These are phyloP conservation scores for Enteromius mattozi DNA, from an alignment of 2,797 vertebrate genomes.

Conservation along the genomic window DNA sequence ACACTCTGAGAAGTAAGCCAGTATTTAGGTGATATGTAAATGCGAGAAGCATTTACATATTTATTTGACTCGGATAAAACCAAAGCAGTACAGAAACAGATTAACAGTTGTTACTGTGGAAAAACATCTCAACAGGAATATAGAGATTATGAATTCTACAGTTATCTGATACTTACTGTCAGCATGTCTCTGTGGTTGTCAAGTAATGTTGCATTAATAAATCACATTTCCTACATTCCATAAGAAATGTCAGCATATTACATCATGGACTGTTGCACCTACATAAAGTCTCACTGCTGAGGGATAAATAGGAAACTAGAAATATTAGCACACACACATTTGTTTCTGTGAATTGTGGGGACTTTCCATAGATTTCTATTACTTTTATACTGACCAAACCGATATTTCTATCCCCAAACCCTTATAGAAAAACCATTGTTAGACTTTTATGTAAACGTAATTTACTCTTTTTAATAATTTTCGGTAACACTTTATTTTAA, in stretches of 20 bases:
- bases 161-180: background rate
- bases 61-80: background rate
- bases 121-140: background rate
- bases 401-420: no score
- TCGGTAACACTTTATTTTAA: no score
- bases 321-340: background rate
- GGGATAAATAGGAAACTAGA: background rate
- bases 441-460: no score
- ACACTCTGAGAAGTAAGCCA: background rate
- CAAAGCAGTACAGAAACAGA: background rate
- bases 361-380: no score
- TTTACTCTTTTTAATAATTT: no score
- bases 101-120: background rate
- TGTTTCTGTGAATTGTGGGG: no score
- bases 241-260: background rate
- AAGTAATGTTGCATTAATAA: background rate
- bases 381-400: no score
- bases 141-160: background rate
- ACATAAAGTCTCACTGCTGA: background rate
- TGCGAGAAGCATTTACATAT: background rate
- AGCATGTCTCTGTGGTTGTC: background rate
- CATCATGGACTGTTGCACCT: background rate
- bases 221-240: background rate
- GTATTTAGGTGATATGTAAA: background rate
- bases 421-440: no score